A percentile compares a stretch with the other conserved stretches of the same genome.
Evolutionary conservation across 1,140 invertebrate species (phyloP).

Genomic region (Lasioglossum albipes): DNA sequence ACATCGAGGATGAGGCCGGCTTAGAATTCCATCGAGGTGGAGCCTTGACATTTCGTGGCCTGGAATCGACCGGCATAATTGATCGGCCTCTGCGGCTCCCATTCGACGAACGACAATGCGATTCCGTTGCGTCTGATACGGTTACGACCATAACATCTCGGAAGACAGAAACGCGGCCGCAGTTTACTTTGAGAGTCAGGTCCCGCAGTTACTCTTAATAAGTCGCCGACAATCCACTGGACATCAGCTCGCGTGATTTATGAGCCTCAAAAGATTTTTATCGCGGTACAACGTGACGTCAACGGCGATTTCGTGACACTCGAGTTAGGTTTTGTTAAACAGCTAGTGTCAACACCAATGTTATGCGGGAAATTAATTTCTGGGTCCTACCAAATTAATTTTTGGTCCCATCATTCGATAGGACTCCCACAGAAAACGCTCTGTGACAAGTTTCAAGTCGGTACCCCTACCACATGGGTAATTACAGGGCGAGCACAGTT

Average conservation of each 20-base stretch:
- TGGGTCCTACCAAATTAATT: too few species aligned
- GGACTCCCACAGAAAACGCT: too few species aligned
- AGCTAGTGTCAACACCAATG: too few species aligned
- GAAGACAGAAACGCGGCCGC: conserved; percentile 41
- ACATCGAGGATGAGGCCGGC: conserved; percentile 56
- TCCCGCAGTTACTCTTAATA: conserved; percentile 19
- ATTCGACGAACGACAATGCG: conserved; percentile 71
- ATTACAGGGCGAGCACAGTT: too few species aligned
- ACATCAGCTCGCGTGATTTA: neutral
- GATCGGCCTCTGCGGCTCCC: conserved; percentile 70
- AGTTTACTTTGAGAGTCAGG: conserved; percentile 39
- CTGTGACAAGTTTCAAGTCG: too few species aligned
- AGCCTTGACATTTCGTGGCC: conserved; percentile 76
- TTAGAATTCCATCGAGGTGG: conserved; percentile 70
- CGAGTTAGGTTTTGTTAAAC: too few species aligned
- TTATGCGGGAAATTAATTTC: too few species aligned
- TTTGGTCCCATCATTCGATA: too few species aligned
- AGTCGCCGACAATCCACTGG: neutral
- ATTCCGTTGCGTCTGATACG: conserved; percentile 69
- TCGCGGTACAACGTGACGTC: too few species aligned
- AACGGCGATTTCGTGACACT: too few species aligned
- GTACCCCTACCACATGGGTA: too few species aligned
- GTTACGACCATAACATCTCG: conserved; percentile 63
- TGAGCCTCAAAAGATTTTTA: too few species aligned
- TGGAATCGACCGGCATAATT: conserved; percentile 73